Evolutionary conservation across 1,140 invertebrate species (phyloP).

Genomic region (Grapholita molesta): DNA sequence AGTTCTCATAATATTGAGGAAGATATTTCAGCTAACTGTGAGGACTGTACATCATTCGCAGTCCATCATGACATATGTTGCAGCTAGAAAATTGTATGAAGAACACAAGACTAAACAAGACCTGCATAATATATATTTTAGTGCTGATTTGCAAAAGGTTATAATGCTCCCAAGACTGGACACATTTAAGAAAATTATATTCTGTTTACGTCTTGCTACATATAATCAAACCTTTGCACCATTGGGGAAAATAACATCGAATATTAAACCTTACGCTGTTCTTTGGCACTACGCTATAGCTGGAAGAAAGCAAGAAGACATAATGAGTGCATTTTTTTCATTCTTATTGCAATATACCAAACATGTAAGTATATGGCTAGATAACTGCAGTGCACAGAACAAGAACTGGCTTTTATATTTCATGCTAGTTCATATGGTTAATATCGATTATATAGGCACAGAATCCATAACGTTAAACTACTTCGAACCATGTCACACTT

Average conservation of each 20-base stretch:
- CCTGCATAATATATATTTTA: no score
- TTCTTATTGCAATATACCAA: conserved; percentile 26
- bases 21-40: no score
- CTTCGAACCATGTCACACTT: conserved; percentile 13
- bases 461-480: background rate
- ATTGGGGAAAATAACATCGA: conserved; percentile 7
- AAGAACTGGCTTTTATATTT: conserved; percentile 44
- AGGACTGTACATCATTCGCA: no score
- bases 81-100: no score
- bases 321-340: conserved; percentile 18
- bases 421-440: conserved; percentile 29
- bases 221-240: conserved; percentile 20
- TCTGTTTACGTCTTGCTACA: background rate
- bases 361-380: conserved; percentile 35
- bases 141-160: conserved; percentile 12
- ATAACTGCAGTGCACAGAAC: conserved; percentile 34
- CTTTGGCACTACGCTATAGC: conserved; percentile 30
- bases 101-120: no score
- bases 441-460: background rate
- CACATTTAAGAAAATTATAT: background rate
- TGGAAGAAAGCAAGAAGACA: conserved; percentile 28
- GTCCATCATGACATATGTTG: no score
- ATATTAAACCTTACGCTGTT: conserved; percentile 20
- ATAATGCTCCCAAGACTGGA: conserved; percentile 13
- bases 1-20: no score